These are phyloP conservation scores for Podargus strigoides DNA, from an alignment of 2,797 vertebrate genomes.

Conservation along the genomic window DNA sequence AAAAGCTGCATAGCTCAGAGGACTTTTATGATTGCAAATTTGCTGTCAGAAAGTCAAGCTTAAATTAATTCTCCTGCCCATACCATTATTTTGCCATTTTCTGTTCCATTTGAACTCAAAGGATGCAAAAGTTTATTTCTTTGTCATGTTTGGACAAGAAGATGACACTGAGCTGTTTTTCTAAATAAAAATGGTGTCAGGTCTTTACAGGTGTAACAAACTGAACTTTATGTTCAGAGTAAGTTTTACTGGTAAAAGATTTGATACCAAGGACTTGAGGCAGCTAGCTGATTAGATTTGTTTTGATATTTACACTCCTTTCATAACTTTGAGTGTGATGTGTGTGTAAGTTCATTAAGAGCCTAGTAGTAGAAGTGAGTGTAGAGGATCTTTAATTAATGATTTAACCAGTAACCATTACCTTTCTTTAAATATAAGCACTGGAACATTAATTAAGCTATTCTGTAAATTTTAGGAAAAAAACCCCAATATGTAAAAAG, in stretches of 20 bases:
- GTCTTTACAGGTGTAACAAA: neutral
- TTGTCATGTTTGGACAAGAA: neutral
- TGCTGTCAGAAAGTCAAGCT: neutral
- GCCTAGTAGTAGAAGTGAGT: neutral
- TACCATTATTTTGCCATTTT: neutral
- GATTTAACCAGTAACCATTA: neutral
- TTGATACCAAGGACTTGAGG: neutral
- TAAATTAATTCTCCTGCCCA: neutral
- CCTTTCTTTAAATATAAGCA: neutral
- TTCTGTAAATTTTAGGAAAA: neutral
- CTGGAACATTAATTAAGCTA: neutral
- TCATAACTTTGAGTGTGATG: neutral
- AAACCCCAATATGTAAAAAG: neutral
- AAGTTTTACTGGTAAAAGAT: neutral
- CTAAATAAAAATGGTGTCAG: neutral
- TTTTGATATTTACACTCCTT: neutral
- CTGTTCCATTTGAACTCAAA: neutral
- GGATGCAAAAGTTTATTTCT: neutral
- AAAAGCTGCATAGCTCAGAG: neutral
- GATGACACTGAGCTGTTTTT: neutral
- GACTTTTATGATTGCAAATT: neutral
- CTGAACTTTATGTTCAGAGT: neutral
- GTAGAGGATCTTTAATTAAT: neutral
- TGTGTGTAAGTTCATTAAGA: neutral
- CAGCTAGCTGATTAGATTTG: neutral